Conservation (phyloP, 2,888 invertebrate genomes). For the Oeneis ivallda region DNA sequence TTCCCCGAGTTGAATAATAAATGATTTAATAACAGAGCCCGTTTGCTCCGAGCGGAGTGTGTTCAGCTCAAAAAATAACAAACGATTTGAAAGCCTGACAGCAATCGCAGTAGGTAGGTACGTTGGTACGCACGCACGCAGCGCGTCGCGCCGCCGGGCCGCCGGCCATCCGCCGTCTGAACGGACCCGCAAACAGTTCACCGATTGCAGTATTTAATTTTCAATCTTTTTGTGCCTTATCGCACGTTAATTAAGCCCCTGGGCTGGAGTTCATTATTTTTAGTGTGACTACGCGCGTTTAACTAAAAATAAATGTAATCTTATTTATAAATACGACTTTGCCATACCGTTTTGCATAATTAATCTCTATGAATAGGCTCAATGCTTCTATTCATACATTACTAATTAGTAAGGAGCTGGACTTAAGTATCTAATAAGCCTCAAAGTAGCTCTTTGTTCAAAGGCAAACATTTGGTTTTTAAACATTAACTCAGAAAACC, state of each 20-base stretch:
- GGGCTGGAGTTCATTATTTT: conserved; percentile 34
- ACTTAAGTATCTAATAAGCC: conserved; percentile 6
- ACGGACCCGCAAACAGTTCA: conserved; percentile 35
- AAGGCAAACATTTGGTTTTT: conserved; percentile 16
- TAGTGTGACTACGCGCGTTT: conserved; percentile 28
- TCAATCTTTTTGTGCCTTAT: conserved; percentile 39
- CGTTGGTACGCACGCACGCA: conserved; percentile 46
- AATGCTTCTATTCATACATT: conserved; percentile 8
- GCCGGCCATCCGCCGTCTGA: conserved; percentile 42
- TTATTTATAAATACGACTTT: conserved; percentile 11
- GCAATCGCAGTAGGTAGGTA: conserved; percentile 48
- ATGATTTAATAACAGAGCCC: conserved; percentile 80
- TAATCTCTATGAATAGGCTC: conserved; percentile 10
- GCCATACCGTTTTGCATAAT: conserved; percentile 8
- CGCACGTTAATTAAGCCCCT: conserved; percentile 38
- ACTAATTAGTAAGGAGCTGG: conserved; percentile 3
- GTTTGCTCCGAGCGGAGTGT: conserved; percentile 71
- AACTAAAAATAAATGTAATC: conserved; percentile 25
- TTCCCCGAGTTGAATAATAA: conserved; percentile 80
- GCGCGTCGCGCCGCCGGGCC: conserved; percentile 48
- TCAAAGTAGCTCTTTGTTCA: conserved; percentile 16
- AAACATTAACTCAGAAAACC: conserved; percentile 20
- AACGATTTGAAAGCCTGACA: conserved; percentile 73
- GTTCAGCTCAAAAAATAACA: conserved; percentile 76
- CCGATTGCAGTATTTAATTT: conserved; percentile 39